These are phyloP conservation scores for Pagrus major DNA, from an alignment of 2,113 vertebrate species.

Conservation along the genomic window DNA sequence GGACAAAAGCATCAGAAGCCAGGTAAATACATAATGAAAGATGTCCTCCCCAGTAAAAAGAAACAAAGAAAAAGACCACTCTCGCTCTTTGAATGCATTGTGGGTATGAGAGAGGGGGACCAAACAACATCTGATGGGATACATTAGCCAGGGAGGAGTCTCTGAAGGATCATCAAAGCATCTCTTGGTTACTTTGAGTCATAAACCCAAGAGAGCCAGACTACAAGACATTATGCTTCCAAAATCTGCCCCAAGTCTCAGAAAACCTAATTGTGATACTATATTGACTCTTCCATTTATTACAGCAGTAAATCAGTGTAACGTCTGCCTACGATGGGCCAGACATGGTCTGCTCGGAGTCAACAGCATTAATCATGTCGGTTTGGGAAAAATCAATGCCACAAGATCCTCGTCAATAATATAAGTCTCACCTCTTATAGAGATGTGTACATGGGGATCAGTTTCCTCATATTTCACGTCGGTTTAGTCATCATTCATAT, in stretches of 20 bases:
- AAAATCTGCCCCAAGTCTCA: neutral
- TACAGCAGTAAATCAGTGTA: neutral
- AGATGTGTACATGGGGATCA: neutral
- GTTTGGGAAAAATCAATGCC: neutral
- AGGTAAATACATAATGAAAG: neutral
- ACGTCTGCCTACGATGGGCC: neutral
- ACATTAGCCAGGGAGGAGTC: neutral
- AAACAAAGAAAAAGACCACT: no score
- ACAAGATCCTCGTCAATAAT: neutral
- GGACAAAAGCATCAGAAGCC: neutral
- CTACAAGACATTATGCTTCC: neutral
- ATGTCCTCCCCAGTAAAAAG: neutral
- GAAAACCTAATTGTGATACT: neutral
- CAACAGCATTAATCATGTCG: neutral
- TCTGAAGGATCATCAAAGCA: neutral
- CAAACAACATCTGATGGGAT: neutral
- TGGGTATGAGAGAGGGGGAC: neutral
- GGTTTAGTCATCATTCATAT: neutral
- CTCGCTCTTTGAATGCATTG: neutral
- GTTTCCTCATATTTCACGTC: neutral
- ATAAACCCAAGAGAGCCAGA: neutral
- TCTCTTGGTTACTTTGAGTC: neutral
- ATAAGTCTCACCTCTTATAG: neutral
- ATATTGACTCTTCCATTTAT: neutral
- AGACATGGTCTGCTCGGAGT: neutral